A percentile compares a stretch with the other conserved stretches of the same genome.
Evolutionary conservation across 2,113 vertebrate genomes (phyloP).

Genomic region (Pithys albifrons): DNA sequence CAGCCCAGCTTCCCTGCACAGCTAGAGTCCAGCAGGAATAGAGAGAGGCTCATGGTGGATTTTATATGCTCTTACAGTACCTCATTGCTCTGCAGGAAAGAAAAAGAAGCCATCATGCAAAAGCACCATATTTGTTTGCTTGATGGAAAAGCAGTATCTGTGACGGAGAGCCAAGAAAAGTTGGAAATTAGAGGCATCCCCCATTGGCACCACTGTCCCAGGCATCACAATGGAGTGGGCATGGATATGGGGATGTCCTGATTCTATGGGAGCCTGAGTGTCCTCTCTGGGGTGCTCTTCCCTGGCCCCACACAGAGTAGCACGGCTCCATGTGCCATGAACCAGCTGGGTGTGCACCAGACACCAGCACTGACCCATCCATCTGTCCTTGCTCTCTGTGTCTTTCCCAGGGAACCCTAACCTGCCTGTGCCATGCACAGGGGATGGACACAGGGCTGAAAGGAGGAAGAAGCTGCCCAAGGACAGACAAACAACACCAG

Average conservation of each 20-base stretch:
- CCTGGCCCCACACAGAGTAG: not conserved
- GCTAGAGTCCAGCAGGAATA: fast-evolving
- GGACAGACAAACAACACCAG: conserved; percentile 3
- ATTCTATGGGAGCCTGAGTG: fast-evolving
- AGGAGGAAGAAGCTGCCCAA: not conserved
- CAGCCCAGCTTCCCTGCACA: not conserved
- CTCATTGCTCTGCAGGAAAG: not conserved
- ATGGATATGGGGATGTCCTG: not conserved
- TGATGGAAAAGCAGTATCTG: not conserved
- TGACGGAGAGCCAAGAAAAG: fast-evolving
- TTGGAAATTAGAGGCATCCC: not conserved
- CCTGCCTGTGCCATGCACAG: fast-evolving
- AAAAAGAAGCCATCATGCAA: not conserved
- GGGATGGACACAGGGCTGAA: not conserved
- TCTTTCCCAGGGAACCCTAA: not conserved
- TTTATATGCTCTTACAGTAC: not conserved
- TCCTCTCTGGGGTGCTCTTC: not conserved
- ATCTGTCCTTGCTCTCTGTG: fast-evolving
- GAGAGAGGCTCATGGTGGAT: too few species aligned
- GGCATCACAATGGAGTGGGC: fast-evolving
- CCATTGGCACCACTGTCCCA: fast-evolving
- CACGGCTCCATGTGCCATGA: fast-evolving
- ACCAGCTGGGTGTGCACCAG: too few species aligned
- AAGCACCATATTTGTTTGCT: not conserved
- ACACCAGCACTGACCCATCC: not conserved